A percentile compares a stretch with the other conserved stretches of the same genome.
These are phyloP conservation scores for Marmota monax DNA, from an alignment of 2,113 vertebrate species.

Conservation along the genomic window DNA sequence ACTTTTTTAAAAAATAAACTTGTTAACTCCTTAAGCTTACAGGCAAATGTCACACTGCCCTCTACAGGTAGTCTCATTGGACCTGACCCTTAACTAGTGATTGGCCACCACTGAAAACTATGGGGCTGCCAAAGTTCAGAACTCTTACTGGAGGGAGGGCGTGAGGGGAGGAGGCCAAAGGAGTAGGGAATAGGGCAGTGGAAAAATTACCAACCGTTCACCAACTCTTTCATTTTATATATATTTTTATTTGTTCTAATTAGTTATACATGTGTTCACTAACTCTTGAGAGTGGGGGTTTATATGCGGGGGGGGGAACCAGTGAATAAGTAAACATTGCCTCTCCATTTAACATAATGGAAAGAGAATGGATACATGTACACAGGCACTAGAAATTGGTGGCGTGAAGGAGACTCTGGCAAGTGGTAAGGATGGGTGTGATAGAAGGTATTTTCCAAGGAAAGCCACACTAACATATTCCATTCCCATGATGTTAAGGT, in stretches of 20 bases:
- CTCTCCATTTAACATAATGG: not conserved
- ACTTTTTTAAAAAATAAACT: too few relatives aligned
- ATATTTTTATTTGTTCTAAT: too few relatives aligned
- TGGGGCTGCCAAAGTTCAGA: not conserved
- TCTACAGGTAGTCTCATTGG: not conserved
- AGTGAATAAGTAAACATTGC: not conserved
- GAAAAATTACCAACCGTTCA: not conserved
- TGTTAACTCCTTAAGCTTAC: not conserved
- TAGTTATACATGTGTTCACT: not conserved
- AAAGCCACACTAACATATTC: not conserved
- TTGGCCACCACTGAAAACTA: not conserved
- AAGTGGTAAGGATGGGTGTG: not conserved
- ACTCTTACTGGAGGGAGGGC: not conserved
- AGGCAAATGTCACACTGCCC: slow-evolving; percentile 20
- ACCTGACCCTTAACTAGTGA: not conserved
- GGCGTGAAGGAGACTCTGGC: not conserved
- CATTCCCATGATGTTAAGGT: not conserved
- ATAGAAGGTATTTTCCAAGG: not conserved
- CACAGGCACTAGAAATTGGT: not conserved
- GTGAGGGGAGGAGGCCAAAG: not conserved
- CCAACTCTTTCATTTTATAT: not conserved
- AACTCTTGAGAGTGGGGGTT: not conserved
- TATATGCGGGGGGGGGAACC: too few relatives aligned
- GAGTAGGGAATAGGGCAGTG: not conserved
- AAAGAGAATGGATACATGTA: not conserved